Evolutionary conservation across 2,888 invertebrate genomes (phyloP), one percentile per base, ranked within the genome.

Genomic region (Coenonympha glycerion): DNA sequence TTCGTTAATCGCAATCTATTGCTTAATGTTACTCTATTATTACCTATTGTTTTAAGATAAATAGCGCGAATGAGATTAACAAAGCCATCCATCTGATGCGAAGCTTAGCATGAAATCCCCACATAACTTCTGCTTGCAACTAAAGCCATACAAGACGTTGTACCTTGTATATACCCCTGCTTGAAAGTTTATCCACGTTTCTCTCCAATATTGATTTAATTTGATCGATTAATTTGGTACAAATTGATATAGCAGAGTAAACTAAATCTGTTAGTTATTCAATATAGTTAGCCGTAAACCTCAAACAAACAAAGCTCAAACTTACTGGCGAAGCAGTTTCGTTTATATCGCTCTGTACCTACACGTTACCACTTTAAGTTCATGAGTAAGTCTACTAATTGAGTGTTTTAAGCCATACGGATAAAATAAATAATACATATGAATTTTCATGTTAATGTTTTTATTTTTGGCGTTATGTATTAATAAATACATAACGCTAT

Each of bases 311-410:
- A 24, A 48, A 55, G 24, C 33, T 6, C 41, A 18, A 41, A 47
- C 55, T 49, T 41, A 48, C 48, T 34, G 15, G 51, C 41, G 61
- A 65, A 66, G 62, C 62, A 57, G 57, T 68, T 72, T 64, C 58
- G 49, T 47, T 65, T 2, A 49, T 53, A 34, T 52, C n/a, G n/a
- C 36, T 48, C 22, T 55, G 59, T 61, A n/a, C n/a, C n/a, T n/a
- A 62, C 47, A 55, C 60, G 68, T 59, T 57, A 55, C 57, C 57
- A 63, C 59, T 63, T 59, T 46, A 36, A 52, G 40, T 57, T 60
- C 19, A 6, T 9, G 6, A 5, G 24, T 9, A n/a, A n/a, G n/a
- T n/a, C n/a, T n/a, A n/a, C n/a, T n/a, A n/a, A n/a, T n/a, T n/a
- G n/a, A n/a, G n/a, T n/a, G n/a, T n/a, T n/a, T n/a, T n/a, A n/a